Percentiles rank a stretch among this genome's conserved stretches.
Conservation (phyloP, 2,113 vertebrate genomes). For the Pantherophis guttatus region DNA sequence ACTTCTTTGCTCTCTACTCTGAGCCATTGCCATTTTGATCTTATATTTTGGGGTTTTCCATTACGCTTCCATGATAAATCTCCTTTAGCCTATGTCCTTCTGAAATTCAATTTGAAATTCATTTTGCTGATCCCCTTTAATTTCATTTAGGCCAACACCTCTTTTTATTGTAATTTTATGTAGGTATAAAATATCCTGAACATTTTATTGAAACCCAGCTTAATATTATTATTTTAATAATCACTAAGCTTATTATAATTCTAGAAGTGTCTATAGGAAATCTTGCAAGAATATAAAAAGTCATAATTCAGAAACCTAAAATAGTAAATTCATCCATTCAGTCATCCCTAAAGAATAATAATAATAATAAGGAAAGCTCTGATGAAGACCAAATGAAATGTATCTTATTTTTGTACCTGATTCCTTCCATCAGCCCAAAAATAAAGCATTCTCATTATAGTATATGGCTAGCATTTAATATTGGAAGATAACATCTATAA, state of each 20-base stretch:
- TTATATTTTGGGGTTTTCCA: neutral
- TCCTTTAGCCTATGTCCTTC: neutral
- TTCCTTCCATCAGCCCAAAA: neutral
- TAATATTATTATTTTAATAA: neutral
- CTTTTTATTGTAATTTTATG: neutral
- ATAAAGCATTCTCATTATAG: neutral
- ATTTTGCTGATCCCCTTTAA: neutral
- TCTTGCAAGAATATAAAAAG: neutral
- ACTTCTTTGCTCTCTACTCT: neutral
- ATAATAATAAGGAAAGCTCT: neutral
- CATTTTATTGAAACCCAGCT: neutral
- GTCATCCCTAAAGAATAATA: neutral
- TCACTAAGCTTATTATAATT: neutral
- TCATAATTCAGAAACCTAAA: neutral
- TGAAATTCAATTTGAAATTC: neutral
- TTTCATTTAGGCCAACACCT: neutral
- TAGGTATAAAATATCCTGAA: neutral
- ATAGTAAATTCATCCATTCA: neutral
- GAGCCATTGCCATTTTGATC: neutral
- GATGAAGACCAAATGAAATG: neutral
- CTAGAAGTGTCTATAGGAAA: neutral
- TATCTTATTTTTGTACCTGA: neutral
- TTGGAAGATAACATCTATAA: conserved; percentile 12
- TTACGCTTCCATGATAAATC: neutral
- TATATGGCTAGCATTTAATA: neutral